phyloP scores from a whole-genome alignment of 2,113 vertebrate species.

The Formicarius rufipectus region DNA sequence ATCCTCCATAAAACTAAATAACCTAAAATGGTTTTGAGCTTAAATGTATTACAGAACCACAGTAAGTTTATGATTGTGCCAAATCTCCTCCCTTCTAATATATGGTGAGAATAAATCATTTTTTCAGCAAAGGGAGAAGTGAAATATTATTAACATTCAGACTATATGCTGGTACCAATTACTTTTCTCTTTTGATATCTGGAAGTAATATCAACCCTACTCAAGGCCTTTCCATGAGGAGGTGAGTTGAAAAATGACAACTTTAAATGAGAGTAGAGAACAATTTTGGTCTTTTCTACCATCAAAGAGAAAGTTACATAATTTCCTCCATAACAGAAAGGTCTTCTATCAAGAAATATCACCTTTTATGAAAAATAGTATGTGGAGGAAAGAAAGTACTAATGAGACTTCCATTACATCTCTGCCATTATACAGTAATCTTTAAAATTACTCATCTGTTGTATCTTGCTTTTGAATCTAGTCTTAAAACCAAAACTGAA shows the following conservation, averaged over 20 bases:
- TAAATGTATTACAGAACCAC: not conserved
- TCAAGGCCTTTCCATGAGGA: not conserved
- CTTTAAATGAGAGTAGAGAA: not conserved
- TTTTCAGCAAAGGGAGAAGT: not conserved
- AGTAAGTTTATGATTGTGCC: not conserved
- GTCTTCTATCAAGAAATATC: not conserved
- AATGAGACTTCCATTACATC: not conserved
- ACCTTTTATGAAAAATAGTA: not conserved
- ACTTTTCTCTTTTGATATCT: not conserved
- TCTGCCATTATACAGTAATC: not conserved
- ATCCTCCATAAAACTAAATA: not conserved
- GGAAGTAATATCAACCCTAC: not conserved
- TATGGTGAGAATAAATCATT: not conserved
- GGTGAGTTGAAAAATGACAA: not conserved
- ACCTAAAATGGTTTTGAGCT: not conserved
- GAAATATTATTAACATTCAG: not conserved
- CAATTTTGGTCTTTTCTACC: not conserved
- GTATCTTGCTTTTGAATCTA: not conserved
- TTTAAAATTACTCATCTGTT: not conserved
- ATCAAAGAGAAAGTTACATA: not conserved
- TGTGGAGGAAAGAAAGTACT: not conserved
- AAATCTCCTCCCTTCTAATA: not conserved
- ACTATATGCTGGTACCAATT: not conserved
- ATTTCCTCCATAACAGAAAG: not conserved
- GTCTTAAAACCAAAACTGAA: not conserved